Evolutionary conservation across 2,888 invertebrate genomes (phyloP).

Genomic region (Melanargia galathea): DNA sequence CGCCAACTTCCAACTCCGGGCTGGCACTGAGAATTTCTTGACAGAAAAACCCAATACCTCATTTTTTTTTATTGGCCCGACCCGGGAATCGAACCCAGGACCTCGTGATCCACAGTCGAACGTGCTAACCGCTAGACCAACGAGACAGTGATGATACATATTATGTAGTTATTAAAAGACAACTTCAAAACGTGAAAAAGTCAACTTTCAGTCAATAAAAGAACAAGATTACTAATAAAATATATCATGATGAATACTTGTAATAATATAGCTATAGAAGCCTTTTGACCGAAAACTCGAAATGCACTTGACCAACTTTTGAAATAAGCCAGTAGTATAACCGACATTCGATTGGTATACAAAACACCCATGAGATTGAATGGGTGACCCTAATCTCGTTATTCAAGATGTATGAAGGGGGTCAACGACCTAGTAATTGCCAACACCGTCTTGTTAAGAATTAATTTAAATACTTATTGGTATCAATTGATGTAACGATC

Average conservation of each 20-base stretch:
- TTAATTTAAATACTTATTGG: slow-evolving; percentile 48
- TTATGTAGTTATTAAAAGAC: no score
- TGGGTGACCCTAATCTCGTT: slow-evolving; percentile 46
- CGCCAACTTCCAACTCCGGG: no score
- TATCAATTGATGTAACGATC: slow-evolving; percentile 43
- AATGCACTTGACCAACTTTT: slow-evolving; percentile 34
- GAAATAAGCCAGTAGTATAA: slow-evolving; percentile 20
- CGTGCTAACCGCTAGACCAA: no score
- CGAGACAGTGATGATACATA: no score
- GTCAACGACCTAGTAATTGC: slow-evolving; percentile 47
- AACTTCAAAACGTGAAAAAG: no score
- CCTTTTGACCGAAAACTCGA: slow-evolving; percentile 11
- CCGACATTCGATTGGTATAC: slow-evolving; percentile 23
- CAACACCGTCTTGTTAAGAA: slow-evolving; percentile 43
- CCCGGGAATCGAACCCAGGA: no score
- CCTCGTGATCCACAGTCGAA: no score
- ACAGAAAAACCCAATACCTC: no score
- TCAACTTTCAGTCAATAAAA: background rate
- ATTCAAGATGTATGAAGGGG: slow-evolving; percentile 44
- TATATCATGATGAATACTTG: background rate
- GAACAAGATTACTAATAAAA: background rate
- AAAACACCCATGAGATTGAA: slow-evolving; percentile 34
- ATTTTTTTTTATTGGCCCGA: no score
- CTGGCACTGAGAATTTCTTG: no score
- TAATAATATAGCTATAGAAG: background rate